Evolutionary conservation across 2,888 invertebrate species (phyloP).

Genomic region (Calliphora vomitoria): DNA sequence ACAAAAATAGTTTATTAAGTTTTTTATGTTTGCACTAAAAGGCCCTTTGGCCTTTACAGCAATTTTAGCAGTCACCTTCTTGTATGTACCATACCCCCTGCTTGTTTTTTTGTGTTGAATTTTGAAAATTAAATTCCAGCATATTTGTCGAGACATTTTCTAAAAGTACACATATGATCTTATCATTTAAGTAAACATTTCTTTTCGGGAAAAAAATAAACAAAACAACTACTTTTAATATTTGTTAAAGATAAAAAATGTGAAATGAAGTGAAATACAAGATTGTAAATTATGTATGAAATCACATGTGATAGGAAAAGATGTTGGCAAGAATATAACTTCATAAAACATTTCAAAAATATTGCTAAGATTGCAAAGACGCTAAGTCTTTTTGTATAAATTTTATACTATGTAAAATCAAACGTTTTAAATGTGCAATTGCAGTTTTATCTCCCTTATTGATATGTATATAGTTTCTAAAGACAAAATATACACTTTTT

Average conservation of each 20-base stretch:
- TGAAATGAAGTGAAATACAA: not conserved
- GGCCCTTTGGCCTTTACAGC: not conserved
- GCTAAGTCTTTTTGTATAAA: no score
- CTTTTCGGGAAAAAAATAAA: not conserved
- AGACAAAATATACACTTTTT: no score
- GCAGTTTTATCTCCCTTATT: no score
- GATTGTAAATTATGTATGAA: conserved; percentile 6
- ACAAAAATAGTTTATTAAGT: not conserved
- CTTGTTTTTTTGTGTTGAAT: not conserved
- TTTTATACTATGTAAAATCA: no score
- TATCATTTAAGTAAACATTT: conserved; percentile 26
- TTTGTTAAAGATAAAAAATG: conserved; percentile 50
- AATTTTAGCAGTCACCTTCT: not conserved
- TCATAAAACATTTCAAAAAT: not conserved
- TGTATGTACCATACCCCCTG: not conserved
- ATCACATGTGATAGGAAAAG: conserved; percentile 25
- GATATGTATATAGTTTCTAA: no score
- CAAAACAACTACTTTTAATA: not conserved
- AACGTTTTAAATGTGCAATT: no score
- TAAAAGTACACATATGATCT: conserved; percentile 17
- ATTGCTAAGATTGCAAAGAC: no score
- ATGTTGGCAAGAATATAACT: not conserved
- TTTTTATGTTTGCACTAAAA: not conserved
- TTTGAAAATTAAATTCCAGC: not conserved
- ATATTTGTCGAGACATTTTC: not conserved